phyloP scores from a whole-genome alignment of 2,797 vertebrate species.

The Sciurus vulgaris region DNA sequence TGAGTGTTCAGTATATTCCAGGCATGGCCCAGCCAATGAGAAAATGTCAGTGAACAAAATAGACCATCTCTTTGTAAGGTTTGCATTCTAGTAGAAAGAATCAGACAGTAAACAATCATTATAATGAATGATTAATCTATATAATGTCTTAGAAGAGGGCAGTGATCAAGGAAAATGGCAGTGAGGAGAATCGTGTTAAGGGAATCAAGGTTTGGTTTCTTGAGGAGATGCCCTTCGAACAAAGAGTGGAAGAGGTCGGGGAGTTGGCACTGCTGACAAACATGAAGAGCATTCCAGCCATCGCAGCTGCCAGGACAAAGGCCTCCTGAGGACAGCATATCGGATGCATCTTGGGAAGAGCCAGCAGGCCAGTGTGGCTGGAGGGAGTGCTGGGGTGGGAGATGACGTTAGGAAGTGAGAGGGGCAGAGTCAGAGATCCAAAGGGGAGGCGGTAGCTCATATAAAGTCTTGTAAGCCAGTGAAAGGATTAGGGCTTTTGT shows the following conservation, averaged over 20 bases:
- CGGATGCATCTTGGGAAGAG: background rate
- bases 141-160: background rate
- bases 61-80: background rate
- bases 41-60: slow-evolving; percentile 20
- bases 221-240: background rate
- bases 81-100: background rate
- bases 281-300: background rate
- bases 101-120: background rate
- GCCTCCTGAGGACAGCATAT: background rate
- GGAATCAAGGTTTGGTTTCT: background rate
- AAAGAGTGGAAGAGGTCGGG: background rate
- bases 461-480: background rate
- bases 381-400: background rate
- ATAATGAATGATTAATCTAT: background rate
- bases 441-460: background rate
- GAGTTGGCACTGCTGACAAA: background rate
- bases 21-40: background rate
- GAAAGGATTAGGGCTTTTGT: background rate
- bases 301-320: background rate
- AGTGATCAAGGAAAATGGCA: background rate
- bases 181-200: background rate
- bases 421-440: background rate
- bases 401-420: background rate
- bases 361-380: background rate
- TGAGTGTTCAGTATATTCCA: background rate